Evolutionary conservation across 2,113 vertebrate genomes (phyloP).

Genomic region (Rhea americana): DNA sequence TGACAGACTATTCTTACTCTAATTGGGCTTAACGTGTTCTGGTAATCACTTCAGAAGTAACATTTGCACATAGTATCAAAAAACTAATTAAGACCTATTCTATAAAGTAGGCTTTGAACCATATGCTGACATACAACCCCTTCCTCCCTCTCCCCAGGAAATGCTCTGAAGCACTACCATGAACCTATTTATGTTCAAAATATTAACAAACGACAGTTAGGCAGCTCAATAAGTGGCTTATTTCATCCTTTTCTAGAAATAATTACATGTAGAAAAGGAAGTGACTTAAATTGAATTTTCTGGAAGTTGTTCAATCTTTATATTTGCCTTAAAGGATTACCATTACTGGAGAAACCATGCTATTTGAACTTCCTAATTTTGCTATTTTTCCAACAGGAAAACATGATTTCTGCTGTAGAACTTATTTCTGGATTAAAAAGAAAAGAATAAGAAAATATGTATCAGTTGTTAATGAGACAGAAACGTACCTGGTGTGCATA

Average conservation of each 20-base stretch:
- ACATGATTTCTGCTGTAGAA: neutral
- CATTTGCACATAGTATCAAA: neutral
- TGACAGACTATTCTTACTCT: neutral
- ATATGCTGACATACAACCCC: neutral
- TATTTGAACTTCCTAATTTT: neutral
- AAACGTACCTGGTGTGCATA: neutral
- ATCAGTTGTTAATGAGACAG: neutral
- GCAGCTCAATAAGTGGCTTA: neutral
- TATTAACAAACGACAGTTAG: neutral
- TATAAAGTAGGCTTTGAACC: neutral
- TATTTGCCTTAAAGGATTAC: neutral
- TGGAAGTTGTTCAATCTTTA: neutral
- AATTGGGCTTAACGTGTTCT: neutral
- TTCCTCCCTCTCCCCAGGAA: accelerated
- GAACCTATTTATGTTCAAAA: neutral
- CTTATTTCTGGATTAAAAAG: neutral
- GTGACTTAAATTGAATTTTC: neutral
- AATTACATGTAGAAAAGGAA: neutral
- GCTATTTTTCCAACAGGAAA: neutral
- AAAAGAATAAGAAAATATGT: neutral
- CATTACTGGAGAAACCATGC: neutral
- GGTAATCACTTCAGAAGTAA: neutral
- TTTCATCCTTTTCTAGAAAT: neutral
- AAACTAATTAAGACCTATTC: neutral
- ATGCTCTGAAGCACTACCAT: neutral